phyloP scores from a whole-genome alignment of 1,140 invertebrate genomes.

The Nymphalis io region DNA sequence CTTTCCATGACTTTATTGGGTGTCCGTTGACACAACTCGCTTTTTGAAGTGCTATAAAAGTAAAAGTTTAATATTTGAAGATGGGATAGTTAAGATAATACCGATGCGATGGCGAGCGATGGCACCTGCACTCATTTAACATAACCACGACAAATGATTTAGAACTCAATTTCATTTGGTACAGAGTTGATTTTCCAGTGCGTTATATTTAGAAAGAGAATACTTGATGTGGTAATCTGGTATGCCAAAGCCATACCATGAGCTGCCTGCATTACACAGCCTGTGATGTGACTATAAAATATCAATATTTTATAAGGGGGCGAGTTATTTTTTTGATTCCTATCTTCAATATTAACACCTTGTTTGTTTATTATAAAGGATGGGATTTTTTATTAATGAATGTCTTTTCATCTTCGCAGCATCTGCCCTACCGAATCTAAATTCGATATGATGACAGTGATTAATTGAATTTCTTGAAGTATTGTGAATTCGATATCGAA shows the following conservation, averaged over 20 bases:
- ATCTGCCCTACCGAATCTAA: slow-evolving; percentile 56
- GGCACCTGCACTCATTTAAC: slow-evolving; percentile 69
- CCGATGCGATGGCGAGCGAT: slow-evolving; percentile 55
- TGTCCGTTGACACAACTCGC: slow-evolving; percentile 62
- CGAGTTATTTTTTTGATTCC: slow-evolving; percentile 61
- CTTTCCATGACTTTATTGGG: slow-evolving; percentile 49
- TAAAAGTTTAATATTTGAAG: slow-evolving; percentile 77
- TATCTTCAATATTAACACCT: slow-evolving; percentile 74
- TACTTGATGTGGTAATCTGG: slow-evolving; percentile 75
- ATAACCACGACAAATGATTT: slow-evolving; percentile 21
- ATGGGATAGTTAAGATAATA: slow-evolving; percentile 75
- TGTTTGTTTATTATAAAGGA: slow-evolving; percentile 62
- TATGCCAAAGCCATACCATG: slow-evolving; percentile 68
- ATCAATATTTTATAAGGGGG: slow-evolving; percentile 77
- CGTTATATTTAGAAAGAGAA: slow-evolving; percentile 55
- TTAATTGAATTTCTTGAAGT: slow-evolving; percentile 51
- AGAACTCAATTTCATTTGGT: slow-evolving; percentile 13
- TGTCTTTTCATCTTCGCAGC: slow-evolving; percentile 51
- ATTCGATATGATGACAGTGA: slow-evolving; percentile 57
- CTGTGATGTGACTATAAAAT: slow-evolving; percentile 72
- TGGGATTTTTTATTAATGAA: slow-evolving; percentile 58
- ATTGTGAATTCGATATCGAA: slow-evolving; percentile 44
- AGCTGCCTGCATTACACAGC: slow-evolving; percentile 73
- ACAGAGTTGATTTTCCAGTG: slow-evolving; percentile 38
- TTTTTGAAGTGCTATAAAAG: slow-evolving; percentile 72